Conservation (phyloP, 2,113 vertebrate genomes). For the Helogale parvula region DNA sequence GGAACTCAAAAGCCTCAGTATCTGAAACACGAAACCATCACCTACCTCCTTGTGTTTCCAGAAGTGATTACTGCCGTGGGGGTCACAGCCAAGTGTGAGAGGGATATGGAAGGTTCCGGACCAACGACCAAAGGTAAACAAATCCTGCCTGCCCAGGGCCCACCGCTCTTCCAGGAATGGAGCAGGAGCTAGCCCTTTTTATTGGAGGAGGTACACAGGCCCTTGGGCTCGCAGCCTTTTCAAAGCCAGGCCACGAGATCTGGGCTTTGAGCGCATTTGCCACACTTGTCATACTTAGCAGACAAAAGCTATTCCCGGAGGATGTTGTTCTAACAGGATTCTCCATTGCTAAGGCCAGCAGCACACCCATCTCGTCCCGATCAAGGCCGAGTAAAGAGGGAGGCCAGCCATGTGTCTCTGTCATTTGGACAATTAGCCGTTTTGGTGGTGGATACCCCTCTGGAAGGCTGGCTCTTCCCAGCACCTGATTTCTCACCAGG, state of each 20-base stretch:
- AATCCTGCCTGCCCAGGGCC: not conserved
- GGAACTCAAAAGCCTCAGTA: not conserved
- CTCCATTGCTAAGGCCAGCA: slow-evolving; percentile 76
- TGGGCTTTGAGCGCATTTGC: slow-evolving; percentile 75
- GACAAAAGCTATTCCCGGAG: slow-evolving; percentile 78
- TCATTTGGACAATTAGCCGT: slow-evolving; percentile 79
- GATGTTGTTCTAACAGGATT: slow-evolving; percentile 81
- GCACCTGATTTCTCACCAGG: slow-evolving; percentile 73
- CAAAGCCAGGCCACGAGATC: slow-evolving; percentile 59
- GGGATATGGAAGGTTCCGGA: not conserved
- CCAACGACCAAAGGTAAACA: not conserved
- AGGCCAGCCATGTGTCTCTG: slow-evolving; percentile 76
- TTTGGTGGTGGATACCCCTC: slow-evolving; percentile 65
- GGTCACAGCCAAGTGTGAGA: not conserved
- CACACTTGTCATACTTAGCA: slow-evolving; percentile 77
- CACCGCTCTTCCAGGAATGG: not conserved
- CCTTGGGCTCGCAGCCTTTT: slow-evolving; percentile 53
- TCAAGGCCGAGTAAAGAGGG: slow-evolving; percentile 77
- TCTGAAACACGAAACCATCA: not conserved
- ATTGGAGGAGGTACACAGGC: not conserved
- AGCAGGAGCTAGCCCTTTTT: not conserved
- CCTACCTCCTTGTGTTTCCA: not conserved
- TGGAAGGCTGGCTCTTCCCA: slow-evolving; percentile 71
- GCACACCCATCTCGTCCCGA: slow-evolving; percentile 75
- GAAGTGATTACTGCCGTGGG: not conserved